A percentile compares a stretch with the other conserved stretches of the same genome.
Conservation (phyloP, 2,113 vertebrate genomes). For the Oryzias melastigma region DNA sequence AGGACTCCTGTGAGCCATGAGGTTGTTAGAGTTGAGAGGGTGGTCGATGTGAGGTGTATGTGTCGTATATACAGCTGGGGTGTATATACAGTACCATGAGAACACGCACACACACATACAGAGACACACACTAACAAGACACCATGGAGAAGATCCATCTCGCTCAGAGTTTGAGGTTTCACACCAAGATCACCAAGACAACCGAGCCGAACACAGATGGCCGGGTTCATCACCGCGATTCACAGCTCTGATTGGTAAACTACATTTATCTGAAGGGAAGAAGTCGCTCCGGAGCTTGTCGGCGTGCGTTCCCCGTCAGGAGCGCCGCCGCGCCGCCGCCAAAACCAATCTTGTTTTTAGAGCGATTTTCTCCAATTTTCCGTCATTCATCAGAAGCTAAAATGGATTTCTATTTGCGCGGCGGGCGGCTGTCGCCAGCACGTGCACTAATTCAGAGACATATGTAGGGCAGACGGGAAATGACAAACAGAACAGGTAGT, state of each 20-base stretch:
- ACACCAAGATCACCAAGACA: slow-evolving; percentile 30
- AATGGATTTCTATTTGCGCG: slow-evolving; percentile 34
- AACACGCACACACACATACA: slow-evolving; percentile 50
- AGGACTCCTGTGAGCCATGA: slow-evolving; percentile 26
- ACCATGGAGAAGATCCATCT: slow-evolving; percentile 44
- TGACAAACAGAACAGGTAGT: slow-evolving; percentile 2
- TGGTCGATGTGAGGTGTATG: slow-evolving; percentile 69
- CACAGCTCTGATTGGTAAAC: slow-evolving; percentile 35
- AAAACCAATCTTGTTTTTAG: slow-evolving; percentile 48
- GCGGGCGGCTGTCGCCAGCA: slow-evolving; percentile 16
- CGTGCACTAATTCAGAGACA: slow-evolving; percentile 22
- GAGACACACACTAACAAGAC: slow-evolving; percentile 55
- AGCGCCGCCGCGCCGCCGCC: slow-evolving; percentile 7
- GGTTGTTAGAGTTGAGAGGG: slow-evolving; percentile 38
- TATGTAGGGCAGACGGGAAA: slow-evolving; percentile 4
- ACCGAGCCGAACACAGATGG: slow-evolving; percentile 19
- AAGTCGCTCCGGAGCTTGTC: background rate
- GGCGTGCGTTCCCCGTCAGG: slow-evolving; percentile 2
- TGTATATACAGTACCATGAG: slow-evolving; percentile 75
- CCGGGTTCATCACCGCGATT: slow-evolving; percentile 22
- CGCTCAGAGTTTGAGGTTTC: slow-evolving; percentile 18
- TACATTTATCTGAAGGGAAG: background rate
- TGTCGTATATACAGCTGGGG: slow-evolving; percentile 73
- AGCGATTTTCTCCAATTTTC: slow-evolving; percentile 49
- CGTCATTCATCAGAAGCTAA: slow-evolving; percentile 26